Percentiles rank a stretch among this genome's conserved stretches.
phyloP scores from a whole-genome alignment of 2,797 vertebrate genomes.

The Sebastiscus tertius region DNA sequence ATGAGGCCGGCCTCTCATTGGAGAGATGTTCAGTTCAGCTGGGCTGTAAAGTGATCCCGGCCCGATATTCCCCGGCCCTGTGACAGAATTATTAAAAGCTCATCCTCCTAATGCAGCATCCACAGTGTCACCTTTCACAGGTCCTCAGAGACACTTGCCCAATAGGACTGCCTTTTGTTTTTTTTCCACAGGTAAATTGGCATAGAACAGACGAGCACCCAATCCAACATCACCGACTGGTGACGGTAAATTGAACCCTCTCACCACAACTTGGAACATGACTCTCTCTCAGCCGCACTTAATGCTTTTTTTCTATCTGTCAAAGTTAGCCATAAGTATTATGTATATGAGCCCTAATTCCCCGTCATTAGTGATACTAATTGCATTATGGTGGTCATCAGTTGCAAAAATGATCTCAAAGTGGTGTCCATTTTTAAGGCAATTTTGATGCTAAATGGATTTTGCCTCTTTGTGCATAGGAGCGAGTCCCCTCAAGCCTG shows the following conservation, averaged over 20 bases:
- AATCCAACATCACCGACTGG: conserved; percentile 8
- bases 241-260: conserved; percentile 50
- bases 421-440: conserved; percentile 79
- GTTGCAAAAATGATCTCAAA: conserved; percentile 80
- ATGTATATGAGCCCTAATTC: conserved; percentile 78
- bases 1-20: conserved; percentile 59
- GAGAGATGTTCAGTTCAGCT: conserved; percentile 51
- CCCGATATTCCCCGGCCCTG: conserved; percentile 75
- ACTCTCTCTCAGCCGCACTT: conserved; percentile 53
- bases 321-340: conserved; percentile 71
- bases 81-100: conserved; percentile 84
- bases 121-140: conserved; percentile 77
- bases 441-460: conserved; percentile 83
- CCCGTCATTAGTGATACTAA: conserved; percentile 78
- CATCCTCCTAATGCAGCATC: conserved; percentile 81
- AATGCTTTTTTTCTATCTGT: conserved; percentile 70
- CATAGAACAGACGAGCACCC: conserved; percentile 24
- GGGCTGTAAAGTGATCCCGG: conserved; percentile 77
- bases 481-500: conserved; percentile 73
- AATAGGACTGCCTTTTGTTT: conserved; percentile 28
- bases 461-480: conserved; percentile 76
- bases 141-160: conserved; percentile 48
- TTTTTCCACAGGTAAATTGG: conserved; percentile 57
- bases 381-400: conserved; percentile 78
- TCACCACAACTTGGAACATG: conserved; percentile 34